A percentile compares a stretch with the other conserved stretches of the same genome.
Evolutionary conservation across 2,888 invertebrate species (phyloP).

Genomic region (Caenorhabditis wallacei): DNA sequence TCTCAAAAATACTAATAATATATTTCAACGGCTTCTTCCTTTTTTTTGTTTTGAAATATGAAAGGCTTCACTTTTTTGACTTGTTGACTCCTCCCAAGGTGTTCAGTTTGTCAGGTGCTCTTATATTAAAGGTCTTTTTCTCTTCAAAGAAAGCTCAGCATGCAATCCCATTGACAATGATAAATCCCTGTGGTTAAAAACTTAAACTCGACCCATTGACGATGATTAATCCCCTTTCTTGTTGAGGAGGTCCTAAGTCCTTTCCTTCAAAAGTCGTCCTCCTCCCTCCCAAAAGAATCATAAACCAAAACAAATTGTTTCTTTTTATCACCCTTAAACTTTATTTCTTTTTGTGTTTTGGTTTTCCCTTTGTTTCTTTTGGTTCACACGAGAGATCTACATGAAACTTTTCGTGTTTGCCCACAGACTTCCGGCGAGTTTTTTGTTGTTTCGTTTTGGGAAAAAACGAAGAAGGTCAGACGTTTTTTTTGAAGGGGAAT

Average conservation of each 20-base stretch:
- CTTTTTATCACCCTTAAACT: neutral
- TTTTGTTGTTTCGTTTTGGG: neutral
- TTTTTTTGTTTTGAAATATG: neutral
- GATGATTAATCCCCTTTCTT: neutral
- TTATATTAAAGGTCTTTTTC: neutral
- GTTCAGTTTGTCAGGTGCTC: neutral
- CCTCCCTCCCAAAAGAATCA: slow-evolving; percentile 12
- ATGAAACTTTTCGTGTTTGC: slow-evolving; percentile 11
- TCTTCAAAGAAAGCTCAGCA: too few relatives aligned
- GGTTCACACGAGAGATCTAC: slow-evolving; percentile 3
- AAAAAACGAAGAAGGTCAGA: neutral
- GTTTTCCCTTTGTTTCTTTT: neutral
- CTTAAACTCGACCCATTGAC: neutral
- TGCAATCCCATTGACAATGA: slow-evolving; percentile 1
- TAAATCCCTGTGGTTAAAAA: neutral
- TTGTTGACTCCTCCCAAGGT: neutral
- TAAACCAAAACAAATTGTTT: neutral
- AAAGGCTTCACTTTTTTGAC: slow-evolving; percentile 7
- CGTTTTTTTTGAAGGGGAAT: neutral
- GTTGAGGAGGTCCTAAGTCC: too few relatives aligned
- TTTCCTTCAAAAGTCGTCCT: slow-evolving; percentile 2
- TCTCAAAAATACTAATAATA: slow-evolving; percentile 6
- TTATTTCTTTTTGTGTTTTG: neutral
- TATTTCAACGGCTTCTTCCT: slow-evolving; percentile 12
- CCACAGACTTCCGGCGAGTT: slow-evolving; percentile 1